Evolutionary conservation across 1,140 invertebrate genomes (phyloP), one percentile per base, ranked within the genome.

Genomic region (Samia ricini): DNA sequence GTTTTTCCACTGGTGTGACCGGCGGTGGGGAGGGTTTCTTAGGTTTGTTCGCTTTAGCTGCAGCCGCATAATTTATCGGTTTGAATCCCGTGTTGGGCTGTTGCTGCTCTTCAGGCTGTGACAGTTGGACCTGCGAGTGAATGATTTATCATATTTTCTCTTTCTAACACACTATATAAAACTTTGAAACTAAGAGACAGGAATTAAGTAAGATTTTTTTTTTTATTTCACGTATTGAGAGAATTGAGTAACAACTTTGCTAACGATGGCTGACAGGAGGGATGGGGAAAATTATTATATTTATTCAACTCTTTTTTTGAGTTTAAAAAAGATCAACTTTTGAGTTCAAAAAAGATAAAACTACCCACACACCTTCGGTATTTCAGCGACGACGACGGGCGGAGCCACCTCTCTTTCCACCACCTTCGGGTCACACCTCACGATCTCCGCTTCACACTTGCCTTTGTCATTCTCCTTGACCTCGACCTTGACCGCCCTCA

Each of bases 51-150:
- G 85, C 81, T 55, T 83, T 84, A 1, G 86, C 86, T 0, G 86
- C 86, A 1, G 86, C 86, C 1, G 86, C 86, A 54, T 89, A 89
- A 72, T 89, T 89, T n/a, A 89, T 82, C 0, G 86, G 86, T 56
- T 89, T 89, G 51, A 52, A 52, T 10, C 51, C 51, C 2, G 21
- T 22, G 51, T 8, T 52, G 0, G 51, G 51, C 10, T 22, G 49
- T 18, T 50, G 26, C 49, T 59, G 67, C 4, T 78, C 73, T n/a
- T 81, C 76, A 0, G 56, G n/a, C 0, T 73, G 69, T 1, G 81
- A 67, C 5, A 76, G 61, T 3, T 68, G 52, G 19, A 66, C 22
- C 50, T 51, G 50, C 19, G 18, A 23, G 12, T 51, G 18, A 4
- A 12, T 8, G 2, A 36, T 15, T 1, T 3, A 42, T 10, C 4